Evolutionary conservation across 2,888 invertebrate genomes (phyloP).

Genomic region (Tenthredo amoena): DNA sequence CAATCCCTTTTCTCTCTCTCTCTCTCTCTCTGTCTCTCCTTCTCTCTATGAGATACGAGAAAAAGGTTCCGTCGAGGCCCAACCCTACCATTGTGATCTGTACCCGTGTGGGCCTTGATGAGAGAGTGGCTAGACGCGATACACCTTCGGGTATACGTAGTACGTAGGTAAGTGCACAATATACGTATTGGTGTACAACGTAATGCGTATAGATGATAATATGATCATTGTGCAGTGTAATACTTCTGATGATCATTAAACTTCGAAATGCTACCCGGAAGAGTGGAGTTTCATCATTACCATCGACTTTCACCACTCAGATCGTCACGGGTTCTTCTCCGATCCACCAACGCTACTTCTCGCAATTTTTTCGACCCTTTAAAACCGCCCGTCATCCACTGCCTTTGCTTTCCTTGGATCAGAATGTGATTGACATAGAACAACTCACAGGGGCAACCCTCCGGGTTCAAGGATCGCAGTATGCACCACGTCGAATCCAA

Average conservation of each 20-base stretch:
- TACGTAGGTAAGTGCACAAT: constrained; percentile 23
- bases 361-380: not conserved
- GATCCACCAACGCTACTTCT: not conserved
- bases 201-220: constrained; percentile 1
- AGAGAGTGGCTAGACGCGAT: constrained; percentile 52
- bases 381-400: not conserved
- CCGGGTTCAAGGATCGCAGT: constrained; percentile 8
- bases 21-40: not conserved
- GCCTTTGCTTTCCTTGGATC: not conserved
- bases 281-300: not conserved
- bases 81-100: constrained; percentile 62
- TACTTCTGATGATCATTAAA: constrained; percentile 20
- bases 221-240: constrained; percentile 26
- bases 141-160: constrained; percentile 7
- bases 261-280: constrained; percentile 29
- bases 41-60: not conserved
- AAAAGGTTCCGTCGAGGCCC: constrained; percentile 60
- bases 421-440: constrained; percentile 28
- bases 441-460: not conserved
- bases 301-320: not conserved
- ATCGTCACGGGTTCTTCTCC: not conserved
- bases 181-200: not conserved
- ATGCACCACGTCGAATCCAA: constrained; percentile 40
- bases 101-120: constrained; percentile 44
- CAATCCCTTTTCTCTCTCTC: too few relatives aligned